Conservation (phyloP, 2,113 vertebrate genomes). For the Isurus oxyrinchus region DNA sequence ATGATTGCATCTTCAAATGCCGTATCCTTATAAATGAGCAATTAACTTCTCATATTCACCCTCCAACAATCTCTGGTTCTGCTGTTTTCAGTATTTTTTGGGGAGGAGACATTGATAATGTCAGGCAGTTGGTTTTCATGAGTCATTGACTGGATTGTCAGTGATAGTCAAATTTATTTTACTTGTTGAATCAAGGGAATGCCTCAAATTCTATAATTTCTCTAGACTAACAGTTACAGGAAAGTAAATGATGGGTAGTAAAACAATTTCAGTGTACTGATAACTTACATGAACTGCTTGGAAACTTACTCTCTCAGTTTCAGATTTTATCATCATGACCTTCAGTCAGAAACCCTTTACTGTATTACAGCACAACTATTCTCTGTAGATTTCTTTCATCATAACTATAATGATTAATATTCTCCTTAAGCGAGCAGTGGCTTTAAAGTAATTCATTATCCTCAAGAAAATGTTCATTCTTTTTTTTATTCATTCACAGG, state of each 20-base stretch:
- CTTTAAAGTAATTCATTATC: neutral
- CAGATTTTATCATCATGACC: conserved; percentile 17
- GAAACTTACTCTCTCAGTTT: conserved; percentile 1
- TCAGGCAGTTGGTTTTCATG: neutral
- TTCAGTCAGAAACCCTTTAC: neutral
- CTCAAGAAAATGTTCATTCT: conserved; percentile 9
- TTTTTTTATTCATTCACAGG: no score
- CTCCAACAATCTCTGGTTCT: neutral
- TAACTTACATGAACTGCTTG: neutral
- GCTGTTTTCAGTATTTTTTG: neutral
- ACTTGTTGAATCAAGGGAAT: neutral
- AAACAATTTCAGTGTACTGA: neutral
- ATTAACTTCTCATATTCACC: neutral
- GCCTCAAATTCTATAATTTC: neutral
- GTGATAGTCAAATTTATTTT: neutral
- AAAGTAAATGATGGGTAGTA: neutral
- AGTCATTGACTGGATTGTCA: neutral
- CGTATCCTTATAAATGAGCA: neutral
- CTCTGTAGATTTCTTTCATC: neutral
- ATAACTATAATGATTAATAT: neutral
- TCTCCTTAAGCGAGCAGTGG: neutral
- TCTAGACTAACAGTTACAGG: neutral
- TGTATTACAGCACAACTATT: neutral
- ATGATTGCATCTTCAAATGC: neutral
- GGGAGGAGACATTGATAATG: neutral